These are phyloP conservation scores for Barbus barbus DNA, from an alignment of 2,113 vertebrate genomes.

Conservation along the genomic window DNA sequence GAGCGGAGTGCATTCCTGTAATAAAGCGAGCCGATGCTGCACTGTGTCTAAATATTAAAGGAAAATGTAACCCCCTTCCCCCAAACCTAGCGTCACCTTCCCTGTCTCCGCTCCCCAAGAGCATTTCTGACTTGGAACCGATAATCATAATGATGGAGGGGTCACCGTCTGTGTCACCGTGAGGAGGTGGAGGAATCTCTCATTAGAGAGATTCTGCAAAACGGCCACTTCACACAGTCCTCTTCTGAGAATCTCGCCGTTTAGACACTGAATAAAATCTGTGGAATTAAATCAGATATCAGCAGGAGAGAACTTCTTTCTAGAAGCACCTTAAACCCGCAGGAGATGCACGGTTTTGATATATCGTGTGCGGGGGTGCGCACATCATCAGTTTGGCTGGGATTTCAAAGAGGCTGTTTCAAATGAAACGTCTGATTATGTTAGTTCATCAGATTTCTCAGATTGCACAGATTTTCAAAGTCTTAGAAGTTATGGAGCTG, in stretches of 20 bases:
- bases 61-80: not conserved
- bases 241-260: constrained; percentile 8
- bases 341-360: not conserved
- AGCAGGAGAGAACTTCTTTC: not conserved
- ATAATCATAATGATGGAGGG: constrained; percentile 33
- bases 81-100: constrained; percentile 3
- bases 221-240: constrained; percentile 6
- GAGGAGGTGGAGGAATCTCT: constrained; percentile 17
- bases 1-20: not conserved
- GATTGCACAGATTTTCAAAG: not conserved
- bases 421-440: not conserved
- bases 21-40: not conserved
- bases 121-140: constrained; percentile 1
- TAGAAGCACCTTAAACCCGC: not conserved
- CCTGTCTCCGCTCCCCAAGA: not conserved
- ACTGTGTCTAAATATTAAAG: not conserved
- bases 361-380: not conserved
- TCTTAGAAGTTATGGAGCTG: not conserved
- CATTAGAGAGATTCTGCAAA: constrained; percentile 18
- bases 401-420: constrained; percentile 5
- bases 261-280: constrained; percentile 30
- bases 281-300: constrained; percentile 20
- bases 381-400: not conserved
- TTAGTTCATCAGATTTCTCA: not conserved
- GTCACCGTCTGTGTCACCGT: constrained; percentile 13